Base-by-base conservation (phyloP, 1,140 invertebrate genomes). In the Psix sp. region DNA sequence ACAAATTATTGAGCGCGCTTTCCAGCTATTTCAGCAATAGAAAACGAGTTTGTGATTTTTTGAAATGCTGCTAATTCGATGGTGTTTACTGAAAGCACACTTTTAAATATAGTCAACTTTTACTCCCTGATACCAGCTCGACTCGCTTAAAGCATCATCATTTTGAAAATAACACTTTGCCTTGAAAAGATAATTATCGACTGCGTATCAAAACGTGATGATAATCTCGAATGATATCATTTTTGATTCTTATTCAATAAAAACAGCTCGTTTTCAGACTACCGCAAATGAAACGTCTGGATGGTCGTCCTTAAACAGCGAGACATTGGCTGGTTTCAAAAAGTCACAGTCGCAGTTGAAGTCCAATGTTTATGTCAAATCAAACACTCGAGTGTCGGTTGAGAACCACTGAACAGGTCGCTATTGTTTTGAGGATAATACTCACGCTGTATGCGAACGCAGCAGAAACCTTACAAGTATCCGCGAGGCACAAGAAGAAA, bases 371-470 rank as follows among this genome's bases (percentile, higher is more conserved):
- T 29, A 10, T 29, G 26, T 3, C 7, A 29, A 29, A 29, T 29
- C 21, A 24, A 24, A 29, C 2, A 29, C 7, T 29, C 6, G 21
- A 24, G 21, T 7, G 26, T 7, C 2, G 26, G n/a, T 36, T 51
- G 63, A 67, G 54, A 39, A 18, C 14, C 63, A 45, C 52, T 67
- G 52, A n/a, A 13, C 1, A 43, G 3, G 24, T 38, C 39, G 17
- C 56, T 42, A 70, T 70, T 70, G 65, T 70, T 70, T 48, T 62
- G 35, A 70, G 29, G 48, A 18, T 10, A 13, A 18, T 60, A 68
- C 54, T 60, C 54, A 60, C 46, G 46, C 15, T 54, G 10, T 48
- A 56, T 60, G 48, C 66, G 56, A 70, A 70, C 42, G 16, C 24
- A 48, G 36, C 48, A 35, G 56, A 60, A 60, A 42, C 56, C 40